A percentile compares a stretch with the other conserved stretches of the same genome.
phyloP scores from a whole-genome alignment of 2,888 invertebrate species.

The Busseola fusca region DNA sequence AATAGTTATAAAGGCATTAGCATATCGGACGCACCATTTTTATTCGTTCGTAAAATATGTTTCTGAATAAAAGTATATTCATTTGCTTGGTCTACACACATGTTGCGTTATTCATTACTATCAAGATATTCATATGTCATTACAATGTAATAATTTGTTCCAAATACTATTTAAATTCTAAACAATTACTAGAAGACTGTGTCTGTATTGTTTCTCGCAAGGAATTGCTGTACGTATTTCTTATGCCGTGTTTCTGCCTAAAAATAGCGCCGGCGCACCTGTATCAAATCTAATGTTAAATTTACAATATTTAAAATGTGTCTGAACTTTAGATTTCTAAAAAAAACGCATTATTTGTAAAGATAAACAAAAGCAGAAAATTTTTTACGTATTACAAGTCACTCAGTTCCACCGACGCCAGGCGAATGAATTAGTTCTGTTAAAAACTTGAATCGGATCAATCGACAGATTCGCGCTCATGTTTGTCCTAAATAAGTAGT shows the following conservation, averaged over 20 bases:
- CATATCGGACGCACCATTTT: neutral
- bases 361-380: neutral
- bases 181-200: neutral
- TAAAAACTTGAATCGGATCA: neutral
- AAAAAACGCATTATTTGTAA: neutral
- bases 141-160: neutral
- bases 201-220: neutral
- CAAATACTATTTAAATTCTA: neutral
- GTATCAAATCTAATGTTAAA: neutral
- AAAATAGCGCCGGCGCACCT: neutral
- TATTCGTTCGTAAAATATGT: neutral
- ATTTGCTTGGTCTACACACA: neutral
- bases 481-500: neutral
- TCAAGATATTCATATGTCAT: neutral
- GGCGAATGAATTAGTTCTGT: neutral
- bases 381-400: neutral
- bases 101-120: neutral
- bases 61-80: conserved; percentile 6
- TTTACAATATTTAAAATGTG: conserved; percentile 6
- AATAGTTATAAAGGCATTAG: neutral
- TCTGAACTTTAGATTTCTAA: neutral
- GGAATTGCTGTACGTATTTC: neutral
- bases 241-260: neutral
- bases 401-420: neutral
- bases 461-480: conserved; percentile 2